A percentile compares a stretch with the other conserved stretches of the same genome.
phyloP scores from a whole-genome alignment of 2,888 invertebrate genomes.

The Synanthedon myopaeformis region DNA sequence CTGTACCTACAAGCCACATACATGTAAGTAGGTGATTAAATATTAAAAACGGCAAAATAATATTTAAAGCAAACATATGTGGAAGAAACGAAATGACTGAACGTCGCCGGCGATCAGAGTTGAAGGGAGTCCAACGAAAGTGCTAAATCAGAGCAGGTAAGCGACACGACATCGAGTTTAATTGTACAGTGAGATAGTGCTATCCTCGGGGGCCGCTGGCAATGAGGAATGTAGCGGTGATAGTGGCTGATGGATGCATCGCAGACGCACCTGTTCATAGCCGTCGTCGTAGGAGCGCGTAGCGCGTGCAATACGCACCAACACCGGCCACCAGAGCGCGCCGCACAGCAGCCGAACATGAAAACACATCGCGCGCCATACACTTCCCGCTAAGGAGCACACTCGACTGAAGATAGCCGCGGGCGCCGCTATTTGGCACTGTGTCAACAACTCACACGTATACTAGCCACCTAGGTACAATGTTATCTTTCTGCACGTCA shows the following conservation, averaged over 20 bases:
- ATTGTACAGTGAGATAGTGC: constrained; percentile 24
- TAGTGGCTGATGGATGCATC: constrained; percentile 32
- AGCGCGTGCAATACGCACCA: constrained; percentile 57
- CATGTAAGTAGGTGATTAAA: constrained; percentile 16
- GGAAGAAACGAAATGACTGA: constrained; percentile 48
- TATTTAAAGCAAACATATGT: constrained; percentile 45
- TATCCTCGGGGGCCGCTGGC: background rate
- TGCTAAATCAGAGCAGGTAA: constrained; percentile 45
- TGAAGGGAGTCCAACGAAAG: constrained; percentile 18
- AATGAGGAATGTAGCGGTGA: background rate
- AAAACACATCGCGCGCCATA: constrained; percentile 67
- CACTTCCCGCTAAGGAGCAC: constrained; percentile 64
- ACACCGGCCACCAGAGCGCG: constrained; percentile 65
- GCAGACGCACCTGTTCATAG: constrained; percentile 64
- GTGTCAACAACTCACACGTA: constrained; percentile 46
- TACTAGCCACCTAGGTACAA: constrained; percentile 16
- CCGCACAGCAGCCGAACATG: constrained; percentile 65
- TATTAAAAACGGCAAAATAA: constrained; percentile 31
- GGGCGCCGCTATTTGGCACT: constrained; percentile 57
- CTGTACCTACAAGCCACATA: constrained; percentile 48
- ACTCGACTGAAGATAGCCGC: constrained; percentile 63
- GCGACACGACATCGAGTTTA: constrained; percentile 40
- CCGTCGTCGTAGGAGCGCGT: constrained; percentile 56
- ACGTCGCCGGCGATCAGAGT: constrained; percentile 23
- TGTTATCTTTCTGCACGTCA: constrained; percentile 50